Base-by-base conservation (phyloP, 2,888 invertebrate genomes). In the Diabrotica balteata region DNA sequence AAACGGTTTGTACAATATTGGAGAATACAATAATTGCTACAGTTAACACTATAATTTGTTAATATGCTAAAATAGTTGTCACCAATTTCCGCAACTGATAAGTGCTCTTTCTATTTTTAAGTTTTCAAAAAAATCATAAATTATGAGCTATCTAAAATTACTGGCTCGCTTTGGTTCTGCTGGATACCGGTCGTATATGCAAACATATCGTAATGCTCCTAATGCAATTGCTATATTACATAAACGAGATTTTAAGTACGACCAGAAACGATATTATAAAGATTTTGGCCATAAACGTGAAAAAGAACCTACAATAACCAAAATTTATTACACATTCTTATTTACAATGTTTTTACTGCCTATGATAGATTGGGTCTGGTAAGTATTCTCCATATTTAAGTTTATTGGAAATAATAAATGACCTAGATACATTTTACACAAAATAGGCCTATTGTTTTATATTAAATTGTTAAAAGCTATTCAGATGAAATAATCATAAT, bases 231-330 rank as follows among this genome's bases (percentile, higher is more conserved):
- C 17, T 4, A 17, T 51, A 32, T 8, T 66, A 8, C 46, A 59
- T 46, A 44, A 58, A 42, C 49, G 58, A 43, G 54, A 63, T 44
- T 60, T 54, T 58, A 64, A 71, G 44, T 57, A 72, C 66, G 63
- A 79, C 46, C 79, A 80, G 63, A 75, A 73, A 69, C 69, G 87
- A n/a, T 79, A 82, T 9, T 84, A 86, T 75, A 88, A 87, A 77
- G 86, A 88, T 71, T 89, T 89, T 78, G 88, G 88, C 0, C 89
- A 89, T 72, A 85, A 85, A 76, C 79, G 81, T 6, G 82, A 85
- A 62, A 78, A 79, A 22, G 81, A 81, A 7, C 84, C 87, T 0
- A 75, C 45, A 0, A 7, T 86, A 7, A 84, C 87, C 0, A 86
- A 82, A 73, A 73, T 82, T 32, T 88, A 82, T 76, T 85, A 85